Percentiles rank a stretch among this genome's conserved stretches.
Conservation (phyloP, 2,888 invertebrate species). For the Athalia circularis region DNA sequence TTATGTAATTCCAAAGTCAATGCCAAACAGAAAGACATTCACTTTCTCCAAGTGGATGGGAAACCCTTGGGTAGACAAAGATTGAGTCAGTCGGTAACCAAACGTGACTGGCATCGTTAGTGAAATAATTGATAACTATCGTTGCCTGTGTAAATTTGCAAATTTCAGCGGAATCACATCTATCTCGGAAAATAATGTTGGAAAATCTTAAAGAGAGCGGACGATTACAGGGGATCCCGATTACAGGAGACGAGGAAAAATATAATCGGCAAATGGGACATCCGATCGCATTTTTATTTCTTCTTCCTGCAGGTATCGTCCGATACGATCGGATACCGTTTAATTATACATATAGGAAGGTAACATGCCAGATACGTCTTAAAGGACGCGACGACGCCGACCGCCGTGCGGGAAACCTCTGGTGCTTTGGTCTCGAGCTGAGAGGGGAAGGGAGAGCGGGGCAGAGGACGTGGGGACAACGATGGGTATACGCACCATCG, state of each 20-base stretch:
- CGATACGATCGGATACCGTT: too few relatives aligned
- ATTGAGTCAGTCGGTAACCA: too few relatives aligned
- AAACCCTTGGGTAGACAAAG: background rate
- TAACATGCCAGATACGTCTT: conserved; percentile 32
- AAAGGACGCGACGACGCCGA: conserved; percentile 47
- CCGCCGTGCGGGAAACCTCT: conserved; percentile 52
- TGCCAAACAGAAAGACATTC: background rate
- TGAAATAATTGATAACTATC: too few relatives aligned
- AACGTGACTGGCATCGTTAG: background rate
- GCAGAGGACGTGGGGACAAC: conserved; percentile 50
- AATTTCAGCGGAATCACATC: too few relatives aligned
- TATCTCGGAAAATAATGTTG: too few relatives aligned
- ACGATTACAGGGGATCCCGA: too few relatives aligned
- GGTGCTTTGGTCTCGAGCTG: conserved; percentile 17
- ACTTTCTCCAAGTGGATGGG: background rate
- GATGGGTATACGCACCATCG: conserved; percentile 29
- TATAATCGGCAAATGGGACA: too few relatives aligned
- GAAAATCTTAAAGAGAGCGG: too few relatives aligned
- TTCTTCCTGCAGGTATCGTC: too few relatives aligned
- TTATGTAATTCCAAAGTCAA: background rate
- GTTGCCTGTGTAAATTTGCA: too few relatives aligned
- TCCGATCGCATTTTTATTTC: too few relatives aligned
- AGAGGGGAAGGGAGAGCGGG: conserved; percentile 51
- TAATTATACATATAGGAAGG: background rate
- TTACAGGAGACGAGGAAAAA: too few relatives aligned